Conservation (phyloP, 2,113 vertebrate species). For the Cathartes aura region DNA sequence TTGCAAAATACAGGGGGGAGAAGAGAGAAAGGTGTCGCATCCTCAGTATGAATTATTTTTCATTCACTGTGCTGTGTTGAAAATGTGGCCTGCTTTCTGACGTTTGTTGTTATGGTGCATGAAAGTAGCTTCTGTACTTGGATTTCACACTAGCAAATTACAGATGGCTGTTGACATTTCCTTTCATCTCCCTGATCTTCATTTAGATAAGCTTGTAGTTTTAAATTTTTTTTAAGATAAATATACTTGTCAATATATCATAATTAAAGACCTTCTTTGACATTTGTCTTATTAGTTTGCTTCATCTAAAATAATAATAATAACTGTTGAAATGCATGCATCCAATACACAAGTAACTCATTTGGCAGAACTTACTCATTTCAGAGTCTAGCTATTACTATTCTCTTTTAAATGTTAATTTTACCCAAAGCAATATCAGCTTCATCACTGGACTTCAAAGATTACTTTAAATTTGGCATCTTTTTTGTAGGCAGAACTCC, state of each 20-base stretch:
- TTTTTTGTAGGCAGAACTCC: not conserved
- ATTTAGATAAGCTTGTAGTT: not conserved
- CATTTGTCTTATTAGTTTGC: not conserved
- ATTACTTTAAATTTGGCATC: not conserved
- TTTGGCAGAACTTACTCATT: not conserved
- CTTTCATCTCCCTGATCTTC: not conserved
- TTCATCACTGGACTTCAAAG: not conserved
- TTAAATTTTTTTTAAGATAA: not conserved
- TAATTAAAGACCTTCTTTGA: not conserved
- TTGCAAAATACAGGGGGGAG: not conserved
- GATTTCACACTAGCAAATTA: not conserved
- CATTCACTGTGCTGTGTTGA: not conserved
- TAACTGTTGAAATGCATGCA: not conserved
- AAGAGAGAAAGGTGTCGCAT: not conserved
- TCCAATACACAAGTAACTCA: not conserved
- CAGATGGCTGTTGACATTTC: not conserved
- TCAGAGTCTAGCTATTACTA: not conserved
- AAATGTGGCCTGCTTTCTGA: not conserved
- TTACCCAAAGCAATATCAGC: not conserved
- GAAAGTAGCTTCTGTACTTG: not conserved
- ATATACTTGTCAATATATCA: not conserved
- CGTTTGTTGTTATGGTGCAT: not conserved
- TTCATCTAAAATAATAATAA: not conserved
- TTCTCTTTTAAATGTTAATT: slow-evolving; percentile 8
- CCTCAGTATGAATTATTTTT: not conserved